Percentiles rank a stretch among this genome's conserved stretches.
Evolutionary conservation across 1,140 invertebrate genomes (phyloP).

Genomic region (Battus philenor): DNA sequence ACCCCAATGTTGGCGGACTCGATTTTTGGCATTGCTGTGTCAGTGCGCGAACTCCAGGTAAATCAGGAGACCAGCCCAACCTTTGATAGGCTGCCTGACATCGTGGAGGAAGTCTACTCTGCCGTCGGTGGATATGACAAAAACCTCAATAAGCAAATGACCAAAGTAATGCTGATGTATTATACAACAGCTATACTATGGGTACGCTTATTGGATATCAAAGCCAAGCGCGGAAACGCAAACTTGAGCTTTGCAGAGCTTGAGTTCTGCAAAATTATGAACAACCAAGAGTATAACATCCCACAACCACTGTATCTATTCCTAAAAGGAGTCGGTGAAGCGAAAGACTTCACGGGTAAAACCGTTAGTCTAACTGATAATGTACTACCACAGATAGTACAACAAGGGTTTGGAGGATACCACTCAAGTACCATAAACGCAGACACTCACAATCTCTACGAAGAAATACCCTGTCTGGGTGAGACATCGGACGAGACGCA

Average conservation of each 20-base stretch:
- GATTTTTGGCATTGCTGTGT: conserved; percentile 15
- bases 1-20: conserved; percentile 16
- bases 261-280: background rate
- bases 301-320: background rate
- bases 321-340: background rate
- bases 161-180: conserved; percentile 5
- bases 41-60: conserved; percentile 16
- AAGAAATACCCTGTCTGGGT: background rate
- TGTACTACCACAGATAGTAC: background rate
- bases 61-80: conserved; percentile 15
- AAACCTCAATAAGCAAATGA: conserved; percentile 18
- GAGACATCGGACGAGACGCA: background rate
- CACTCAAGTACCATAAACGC: background rate
- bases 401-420: background rate
- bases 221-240: conserved; percentile 1
- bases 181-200: background rate
- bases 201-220: background rate
- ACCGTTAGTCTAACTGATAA: background rate
- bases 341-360: background rate
- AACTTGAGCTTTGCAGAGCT: background rate
- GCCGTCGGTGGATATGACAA: conserved; percentile 9
- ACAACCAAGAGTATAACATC: background rate
- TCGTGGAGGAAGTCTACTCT: conserved; percentile 18
- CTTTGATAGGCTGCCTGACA: conserved; percentile 11
- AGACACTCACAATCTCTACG: background rate